These are phyloP conservation scores for Rhegmatorhina hoffmannsi DNA, from an alignment of 2,113 vertebrate genomes.

Conservation along the genomic window DNA sequence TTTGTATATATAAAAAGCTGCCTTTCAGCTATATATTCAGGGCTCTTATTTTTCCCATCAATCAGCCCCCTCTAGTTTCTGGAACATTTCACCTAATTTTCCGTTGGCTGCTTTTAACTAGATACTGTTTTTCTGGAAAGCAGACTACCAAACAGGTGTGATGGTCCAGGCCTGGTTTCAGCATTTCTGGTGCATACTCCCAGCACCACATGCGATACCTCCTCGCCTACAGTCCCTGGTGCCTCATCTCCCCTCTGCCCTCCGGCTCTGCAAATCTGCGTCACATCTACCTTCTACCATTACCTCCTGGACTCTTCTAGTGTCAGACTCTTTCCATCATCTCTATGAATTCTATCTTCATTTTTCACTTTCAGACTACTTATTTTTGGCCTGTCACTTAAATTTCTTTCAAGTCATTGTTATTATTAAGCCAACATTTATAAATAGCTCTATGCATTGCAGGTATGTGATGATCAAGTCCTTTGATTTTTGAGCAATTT, in stretches of 20 bases:
- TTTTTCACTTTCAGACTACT: constrained; percentile 7
- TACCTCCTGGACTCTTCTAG: neutral
- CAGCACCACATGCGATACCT: neutral
- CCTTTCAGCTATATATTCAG: neutral
- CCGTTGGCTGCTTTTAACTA: neutral
- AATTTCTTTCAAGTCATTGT: constrained; percentile 40
- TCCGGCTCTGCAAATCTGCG: neutral
- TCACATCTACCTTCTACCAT: neutral
- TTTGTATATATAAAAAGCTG: neutral
- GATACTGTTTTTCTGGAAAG: neutral
- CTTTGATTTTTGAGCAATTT: constrained; percentile 37
- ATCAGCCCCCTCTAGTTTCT: neutral
- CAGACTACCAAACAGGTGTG: neutral
- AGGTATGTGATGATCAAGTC: constrained; percentile 25
- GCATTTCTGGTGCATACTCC: neutral
- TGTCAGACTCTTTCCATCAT: neutral
- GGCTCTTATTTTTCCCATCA: neutral
- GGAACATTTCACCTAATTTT: neutral
- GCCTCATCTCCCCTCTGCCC: neutral
- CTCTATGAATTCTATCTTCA: neutral
- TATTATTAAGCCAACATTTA: constrained; percentile 28
- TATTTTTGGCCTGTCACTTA: constrained; percentile 18
- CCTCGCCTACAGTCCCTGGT: neutral
- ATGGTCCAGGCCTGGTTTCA: neutral
- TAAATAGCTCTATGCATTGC: constrained; percentile 16